A percentile compares a stretch with the other conserved stretches of the same genome.
These are phyloP conservation scores for Manis javanica DNA, from an alignment of 2,797 vertebrate species.

Conservation along the genomic window DNA sequence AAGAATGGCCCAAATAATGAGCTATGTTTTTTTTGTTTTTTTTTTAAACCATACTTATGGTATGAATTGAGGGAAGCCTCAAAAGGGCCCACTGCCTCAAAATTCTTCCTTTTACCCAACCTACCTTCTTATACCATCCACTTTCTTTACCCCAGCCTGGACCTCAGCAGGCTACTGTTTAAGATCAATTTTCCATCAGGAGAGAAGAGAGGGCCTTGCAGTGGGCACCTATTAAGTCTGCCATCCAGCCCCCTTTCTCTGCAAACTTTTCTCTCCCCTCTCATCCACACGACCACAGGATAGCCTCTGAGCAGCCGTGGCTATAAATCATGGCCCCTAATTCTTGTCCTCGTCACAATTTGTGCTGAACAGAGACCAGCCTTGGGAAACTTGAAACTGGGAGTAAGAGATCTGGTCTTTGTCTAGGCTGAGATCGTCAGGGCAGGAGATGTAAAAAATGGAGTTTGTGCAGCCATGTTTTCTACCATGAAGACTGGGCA, in stretches of 20 bases:
- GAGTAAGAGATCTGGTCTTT: slow-evolving; percentile 12
- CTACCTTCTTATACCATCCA: background rate
- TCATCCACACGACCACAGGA: background rate
- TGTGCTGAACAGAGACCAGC: background rate
- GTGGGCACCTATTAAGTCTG: background rate
- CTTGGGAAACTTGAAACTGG: background rate
- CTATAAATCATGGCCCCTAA: background rate
- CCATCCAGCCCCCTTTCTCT: background rate
- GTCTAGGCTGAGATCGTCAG: background rate
- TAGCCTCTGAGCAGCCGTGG: background rate
- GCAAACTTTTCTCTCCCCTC: background rate
- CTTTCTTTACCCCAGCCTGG: background rate
- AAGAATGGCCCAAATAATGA: slow-evolving; percentile 42
- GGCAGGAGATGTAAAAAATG: background rate
- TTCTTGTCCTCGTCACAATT: background rate
- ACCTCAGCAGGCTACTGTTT: background rate
- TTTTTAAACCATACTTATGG: background rate
- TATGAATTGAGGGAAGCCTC: background rate
- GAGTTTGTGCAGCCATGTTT: background rate
- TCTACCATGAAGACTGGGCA: background rate
- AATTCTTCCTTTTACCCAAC: slow-evolving; percentile 28
- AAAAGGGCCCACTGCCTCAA: slow-evolving; percentile 31
- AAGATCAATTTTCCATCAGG: background rate
- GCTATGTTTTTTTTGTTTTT: background rate
- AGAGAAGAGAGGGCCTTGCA: background rate